Evolutionary conservation across 2,888 invertebrate genomes (phyloP).

Genomic region (Tachina fera): DNA sequence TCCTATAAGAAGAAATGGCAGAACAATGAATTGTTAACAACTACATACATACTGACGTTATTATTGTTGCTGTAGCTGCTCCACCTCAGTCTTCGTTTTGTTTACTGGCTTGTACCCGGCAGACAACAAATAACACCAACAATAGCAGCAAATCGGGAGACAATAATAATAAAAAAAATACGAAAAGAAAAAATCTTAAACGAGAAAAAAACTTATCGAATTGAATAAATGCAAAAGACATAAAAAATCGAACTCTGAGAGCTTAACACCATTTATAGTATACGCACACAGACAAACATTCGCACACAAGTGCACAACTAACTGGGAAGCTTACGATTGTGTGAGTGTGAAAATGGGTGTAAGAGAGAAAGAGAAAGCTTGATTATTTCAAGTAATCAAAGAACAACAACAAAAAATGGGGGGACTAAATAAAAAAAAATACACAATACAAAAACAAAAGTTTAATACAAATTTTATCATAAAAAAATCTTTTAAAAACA

Average conservation of each 20-base stretch:
- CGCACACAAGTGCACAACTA: constrained; percentile 27
- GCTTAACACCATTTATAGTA: constrained; percentile 68
- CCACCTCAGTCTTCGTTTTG: constrained; percentile 67
- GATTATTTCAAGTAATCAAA: constrained; percentile 64
- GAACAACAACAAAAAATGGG: constrained; percentile 69
- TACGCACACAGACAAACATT: constrained; percentile 20
- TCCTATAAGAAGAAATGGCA: constrained; percentile 65
- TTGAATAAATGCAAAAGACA: constrained; percentile 72
- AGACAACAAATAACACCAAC: constrained; percentile 65
- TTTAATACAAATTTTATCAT: constrained; percentile 58
- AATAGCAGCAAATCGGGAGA: constrained; percentile 58
- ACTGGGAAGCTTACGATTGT: constrained; percentile 59
- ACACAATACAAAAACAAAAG: constrained; percentile 65
- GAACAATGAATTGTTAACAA: constrained; percentile 71
- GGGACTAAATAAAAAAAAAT: constrained; percentile 64
- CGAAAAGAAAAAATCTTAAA: constrained; percentile 57
- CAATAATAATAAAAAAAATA: constrained; percentile 46
- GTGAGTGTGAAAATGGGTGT: constrained; percentile 25
- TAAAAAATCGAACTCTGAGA: constrained; percentile 72
- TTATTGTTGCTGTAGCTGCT: constrained; percentile 53
- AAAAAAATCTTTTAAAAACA: constrained; percentile 39
- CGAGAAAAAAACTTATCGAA: constrained; percentile 72
- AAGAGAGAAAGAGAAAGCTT: constrained; percentile 66
- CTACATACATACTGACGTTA: constrained; percentile 1
- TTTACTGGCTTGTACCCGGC: constrained; percentile 54